phyloP scores from a whole-genome alignment of 2,888 invertebrate genomes.

The Deilephila elpenor region DNA sequence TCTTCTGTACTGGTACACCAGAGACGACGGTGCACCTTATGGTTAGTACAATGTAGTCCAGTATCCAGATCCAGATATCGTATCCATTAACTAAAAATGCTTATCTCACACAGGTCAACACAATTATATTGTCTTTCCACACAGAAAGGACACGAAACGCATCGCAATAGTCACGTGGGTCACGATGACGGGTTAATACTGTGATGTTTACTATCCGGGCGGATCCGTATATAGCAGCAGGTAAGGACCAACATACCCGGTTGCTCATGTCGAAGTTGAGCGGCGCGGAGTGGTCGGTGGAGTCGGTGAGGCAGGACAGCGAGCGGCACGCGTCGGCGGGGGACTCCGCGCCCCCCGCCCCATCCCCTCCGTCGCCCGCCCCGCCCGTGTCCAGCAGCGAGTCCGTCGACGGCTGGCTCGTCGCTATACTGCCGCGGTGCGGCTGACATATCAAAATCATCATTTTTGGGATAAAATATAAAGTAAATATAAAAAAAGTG shows the following conservation, averaged over 20 bases:
- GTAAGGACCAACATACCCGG: slow-evolving; percentile 83
- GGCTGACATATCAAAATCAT: slow-evolving; percentile 37
- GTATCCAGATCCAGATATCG: too few species aligned
- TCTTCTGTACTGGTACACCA: too few species aligned
- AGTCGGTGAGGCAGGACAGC: slow-evolving; percentile 93
- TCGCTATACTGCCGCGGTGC: slow-evolving; percentile 70
- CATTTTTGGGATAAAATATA: neutral
- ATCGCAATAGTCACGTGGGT: too few species aligned
- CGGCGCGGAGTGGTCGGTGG: slow-evolving; percentile 95
- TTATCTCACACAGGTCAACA: too few species aligned
- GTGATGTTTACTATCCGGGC: too few species aligned
- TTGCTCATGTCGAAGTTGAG: slow-evolving; percentile 97
- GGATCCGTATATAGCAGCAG: too few species aligned
- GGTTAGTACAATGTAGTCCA: too few species aligned
- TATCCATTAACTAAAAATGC: too few species aligned
- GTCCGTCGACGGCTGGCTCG: slow-evolving; percentile 80
- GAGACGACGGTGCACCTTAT: too few species aligned
- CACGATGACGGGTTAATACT: too few species aligned
- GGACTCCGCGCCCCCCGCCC: slow-evolving; percentile 62
- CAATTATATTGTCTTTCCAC: too few species aligned
- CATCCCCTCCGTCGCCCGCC: slow-evolving; percentile 39
- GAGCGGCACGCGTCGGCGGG: slow-evolving; percentile 91
- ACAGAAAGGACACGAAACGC: too few species aligned
- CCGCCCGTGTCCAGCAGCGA: slow-evolving; percentile 70
- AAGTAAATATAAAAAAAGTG: neutral